Conservation (phyloP, 2,113 vertebrate species). For the Dryoscopus gambensis region DNA sequence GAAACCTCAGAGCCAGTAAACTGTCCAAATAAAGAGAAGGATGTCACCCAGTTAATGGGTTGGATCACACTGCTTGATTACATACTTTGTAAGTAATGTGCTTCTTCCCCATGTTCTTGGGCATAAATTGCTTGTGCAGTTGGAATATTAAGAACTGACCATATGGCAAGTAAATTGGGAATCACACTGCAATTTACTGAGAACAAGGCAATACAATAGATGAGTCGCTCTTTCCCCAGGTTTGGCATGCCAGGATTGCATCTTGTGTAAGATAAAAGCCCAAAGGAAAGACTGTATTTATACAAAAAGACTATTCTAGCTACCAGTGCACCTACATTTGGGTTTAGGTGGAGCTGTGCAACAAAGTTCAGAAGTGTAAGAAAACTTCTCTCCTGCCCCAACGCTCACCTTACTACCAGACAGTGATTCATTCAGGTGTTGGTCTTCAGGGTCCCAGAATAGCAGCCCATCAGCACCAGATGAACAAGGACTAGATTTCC, state of each 20-base stretch:
- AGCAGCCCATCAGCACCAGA: background rate
- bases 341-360: background rate
- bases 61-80: slow-evolving; percentile 41
- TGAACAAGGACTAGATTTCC: background rate
- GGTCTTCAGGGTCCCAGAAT: background rate
- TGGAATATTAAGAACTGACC: slow-evolving; percentile 21
- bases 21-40: slow-evolving; percentile 44
- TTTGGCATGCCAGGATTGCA: slow-evolving; percentile 10
- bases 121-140: background rate
- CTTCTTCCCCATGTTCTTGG: slow-evolving; percentile 12
- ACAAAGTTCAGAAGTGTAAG: background rate
- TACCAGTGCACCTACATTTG: background rate
- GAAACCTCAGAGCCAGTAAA: slow-evolving; percentile 53
- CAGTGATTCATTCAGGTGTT: background rate
- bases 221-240: background rate
- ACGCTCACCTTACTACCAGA: background rate
- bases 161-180: slow-evolving; percentile 50
- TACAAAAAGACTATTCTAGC: background rate
- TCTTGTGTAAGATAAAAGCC: background rate
- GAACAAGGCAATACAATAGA: background rate
- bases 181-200: background rate
- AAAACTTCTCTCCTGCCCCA: background rate
- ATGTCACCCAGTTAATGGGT: slow-evolving; percentile 45
- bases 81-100: slow-evolving; percentile 43
- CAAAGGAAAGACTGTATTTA: background rate